Conservation (phyloP, 1,140 invertebrate genomes). For the Heterodera carotae region DNA sequence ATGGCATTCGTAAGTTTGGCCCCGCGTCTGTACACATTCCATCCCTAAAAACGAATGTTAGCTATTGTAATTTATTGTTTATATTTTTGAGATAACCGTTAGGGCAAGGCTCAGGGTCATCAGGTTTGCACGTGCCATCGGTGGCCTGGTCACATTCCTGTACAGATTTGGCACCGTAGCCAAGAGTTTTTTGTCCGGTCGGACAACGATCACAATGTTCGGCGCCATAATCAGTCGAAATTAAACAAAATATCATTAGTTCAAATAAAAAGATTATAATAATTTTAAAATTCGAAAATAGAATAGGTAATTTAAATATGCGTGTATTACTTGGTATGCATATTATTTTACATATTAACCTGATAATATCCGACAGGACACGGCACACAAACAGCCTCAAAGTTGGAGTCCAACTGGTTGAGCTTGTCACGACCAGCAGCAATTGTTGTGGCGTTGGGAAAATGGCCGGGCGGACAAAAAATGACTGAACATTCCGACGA, state of each 20-base stretch:
- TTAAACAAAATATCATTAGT: neutral
- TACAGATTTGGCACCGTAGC: conserved; percentile 8
- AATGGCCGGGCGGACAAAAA: conserved; percentile 32
- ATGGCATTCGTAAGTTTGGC: conserved; percentile 1
- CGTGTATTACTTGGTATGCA: neutral
- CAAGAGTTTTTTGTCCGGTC: neutral
- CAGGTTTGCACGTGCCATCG: conserved; percentile 13
- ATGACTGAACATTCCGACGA: conserved; percentile 23
- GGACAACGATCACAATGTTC: conserved; percentile 10
- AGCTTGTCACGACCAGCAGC: neutral
- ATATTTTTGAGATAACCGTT: conserved; percentile 4
- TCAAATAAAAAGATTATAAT: neutral
- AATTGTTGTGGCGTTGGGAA: neutral
- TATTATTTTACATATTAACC: conserved; percentile 10
- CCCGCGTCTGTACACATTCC: conserved; percentile 15
- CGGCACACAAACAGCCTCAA: conserved; percentile 19
- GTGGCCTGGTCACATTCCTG: conserved; percentile 8
- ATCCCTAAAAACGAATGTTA: conserved; percentile 8
- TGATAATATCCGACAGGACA: conserved; percentile 34
- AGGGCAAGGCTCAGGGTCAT: conserved; percentile 18
- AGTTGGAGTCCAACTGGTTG: conserved; percentile 1
- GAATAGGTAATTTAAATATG: neutral
- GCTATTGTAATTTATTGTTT: neutral
- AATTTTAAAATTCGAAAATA: neutral
- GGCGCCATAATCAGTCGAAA: conserved; percentile 10